Evolutionary conservation across 1,140 invertebrate genomes (phyloP), one percentile per base, ranked within the genome.

Genomic region (Drosophila prosaltans): DNA sequence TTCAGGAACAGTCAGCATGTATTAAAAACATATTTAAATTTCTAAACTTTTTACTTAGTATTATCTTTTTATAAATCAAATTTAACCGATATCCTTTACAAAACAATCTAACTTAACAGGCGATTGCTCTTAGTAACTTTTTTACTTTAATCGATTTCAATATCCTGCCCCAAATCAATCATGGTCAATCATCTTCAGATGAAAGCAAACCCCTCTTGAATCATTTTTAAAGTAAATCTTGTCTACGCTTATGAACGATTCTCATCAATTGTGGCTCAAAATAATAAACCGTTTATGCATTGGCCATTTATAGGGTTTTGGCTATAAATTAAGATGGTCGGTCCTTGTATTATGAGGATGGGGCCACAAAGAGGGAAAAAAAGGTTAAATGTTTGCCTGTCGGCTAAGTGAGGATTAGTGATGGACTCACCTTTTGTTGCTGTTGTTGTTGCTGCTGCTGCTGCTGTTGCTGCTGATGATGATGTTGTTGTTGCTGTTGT

Each of bases 381-480:
- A 89, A 88, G 83, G 84, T 88, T 88, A 80, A 88, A 86, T 88
- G 75, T 78, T 81, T 81, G 84, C 65, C 80, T 75, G 77, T 11
- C 80, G 65, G 65, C 74, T 77, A 81, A 80, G 79, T 78, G 84
- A 76, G 84, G 84, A 89, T 89, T 89, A 89, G 66, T 71, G 58
- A 69, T 71, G 55, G 65, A 88, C 82, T 80, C 65, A 91, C 91
- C 90, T 91, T 91, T 77, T 86, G 82, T 84, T 81, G 84, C 40
- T 75, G 32, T 36, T 36, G 76, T 41, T 67, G 72, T 39, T 77
- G 82, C 51, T 77, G 84, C 30, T 78, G 78, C 16, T 77, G 78
- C 9, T 77, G 74, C 1, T 67, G 68, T 1, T 64, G 74, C 0
- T 78, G 76, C 0, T 78, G 78, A 2, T 67, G 79, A 1, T 80